Conservation (phyloP, 2,113 vertebrate species). For the Odontophorus gujanensis region DNA sequence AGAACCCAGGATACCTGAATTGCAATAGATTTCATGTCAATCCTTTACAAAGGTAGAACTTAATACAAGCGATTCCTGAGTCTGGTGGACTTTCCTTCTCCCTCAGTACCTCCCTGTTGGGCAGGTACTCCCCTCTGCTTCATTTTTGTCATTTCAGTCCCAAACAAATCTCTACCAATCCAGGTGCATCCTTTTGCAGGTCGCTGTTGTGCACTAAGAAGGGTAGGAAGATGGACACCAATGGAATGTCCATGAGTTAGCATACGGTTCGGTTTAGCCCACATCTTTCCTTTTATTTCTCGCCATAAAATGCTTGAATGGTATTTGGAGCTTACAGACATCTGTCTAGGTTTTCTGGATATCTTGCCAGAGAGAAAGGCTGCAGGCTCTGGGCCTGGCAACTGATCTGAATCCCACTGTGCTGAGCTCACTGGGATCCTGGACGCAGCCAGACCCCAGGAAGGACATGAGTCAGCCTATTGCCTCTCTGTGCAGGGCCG, state of each 20-base stretch:
- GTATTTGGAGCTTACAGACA: not conserved
- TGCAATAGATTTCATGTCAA: not conserved
- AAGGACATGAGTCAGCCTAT: fast-evolving
- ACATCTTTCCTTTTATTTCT: not conserved
- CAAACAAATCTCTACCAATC: not conserved
- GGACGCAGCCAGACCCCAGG: not conserved
- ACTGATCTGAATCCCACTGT: fast-evolving
- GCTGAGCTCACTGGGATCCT: not conserved
- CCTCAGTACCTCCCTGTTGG: not conserved
- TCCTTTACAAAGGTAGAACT: not conserved
- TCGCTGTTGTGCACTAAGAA: fast-evolving
- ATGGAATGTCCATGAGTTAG: not conserved
- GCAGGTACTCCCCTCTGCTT: too few species aligned
- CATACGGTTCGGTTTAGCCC: fast-evolving
- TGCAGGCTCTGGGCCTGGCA: not conserved
- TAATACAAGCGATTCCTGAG: not conserved
- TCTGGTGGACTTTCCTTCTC: not conserved
- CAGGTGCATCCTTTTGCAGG: not conserved
- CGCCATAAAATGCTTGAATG: not conserved
- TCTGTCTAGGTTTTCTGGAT: not conserved
- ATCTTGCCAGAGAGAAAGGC: not conserved
- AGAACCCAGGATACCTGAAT: not conserved
- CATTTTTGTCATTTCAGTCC: not conserved
- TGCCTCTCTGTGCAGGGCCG: not conserved
- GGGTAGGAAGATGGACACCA: fast-evolving